Conservation (phyloP, 1,140 invertebrate genomes). For the Brachionus manjavacas region DNA sequence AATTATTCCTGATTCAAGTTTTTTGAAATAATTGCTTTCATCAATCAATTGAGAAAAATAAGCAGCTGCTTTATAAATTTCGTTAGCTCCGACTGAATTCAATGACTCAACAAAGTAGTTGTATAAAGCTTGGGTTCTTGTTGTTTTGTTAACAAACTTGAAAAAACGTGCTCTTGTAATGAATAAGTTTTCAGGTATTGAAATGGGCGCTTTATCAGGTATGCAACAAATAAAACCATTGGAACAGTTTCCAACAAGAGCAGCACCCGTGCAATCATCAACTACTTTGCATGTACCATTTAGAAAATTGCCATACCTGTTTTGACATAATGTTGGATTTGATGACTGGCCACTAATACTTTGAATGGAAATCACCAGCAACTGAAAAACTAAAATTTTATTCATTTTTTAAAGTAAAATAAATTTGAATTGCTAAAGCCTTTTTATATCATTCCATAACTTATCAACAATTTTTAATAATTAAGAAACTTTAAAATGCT, state of each 20-base stretch:
- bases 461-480: no score
- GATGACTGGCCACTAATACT: background rate
- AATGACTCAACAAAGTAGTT: background rate
- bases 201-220: background rate
- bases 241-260: background rate
- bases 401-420: background rate
- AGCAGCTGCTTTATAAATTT: background rate
- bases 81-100: background rate
- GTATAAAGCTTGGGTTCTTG: background rate
- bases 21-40: background rate
- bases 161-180: background rate
- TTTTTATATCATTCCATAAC: no score
- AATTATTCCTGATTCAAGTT: background rate
- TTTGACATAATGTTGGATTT: background rate
- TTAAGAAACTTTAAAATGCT: no score
- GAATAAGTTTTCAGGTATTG: background rate
- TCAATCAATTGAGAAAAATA: background rate
- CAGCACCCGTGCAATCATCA: background rate
- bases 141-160: background rate
- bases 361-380: background rate
- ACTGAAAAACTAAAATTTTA: background rate
- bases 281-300: background rate
- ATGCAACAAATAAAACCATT: background rate
- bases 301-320: background rate
- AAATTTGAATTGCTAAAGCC: background rate